A percentile compares a stretch with the other conserved stretches of the same genome.
phyloP scores from a whole-genome alignment of 1,140 invertebrate species.

The Eubasilissa regina region DNA sequence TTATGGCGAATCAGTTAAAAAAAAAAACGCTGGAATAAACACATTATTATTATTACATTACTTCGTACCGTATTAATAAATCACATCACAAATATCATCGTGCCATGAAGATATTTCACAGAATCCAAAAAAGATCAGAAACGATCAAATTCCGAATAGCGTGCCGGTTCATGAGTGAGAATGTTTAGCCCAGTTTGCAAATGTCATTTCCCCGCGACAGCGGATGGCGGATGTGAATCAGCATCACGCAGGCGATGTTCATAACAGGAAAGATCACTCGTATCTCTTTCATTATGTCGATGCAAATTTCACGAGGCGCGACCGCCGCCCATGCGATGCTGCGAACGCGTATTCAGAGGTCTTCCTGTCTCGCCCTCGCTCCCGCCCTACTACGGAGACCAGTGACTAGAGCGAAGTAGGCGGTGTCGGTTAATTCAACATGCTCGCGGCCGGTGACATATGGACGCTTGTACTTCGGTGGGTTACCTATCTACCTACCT shows the following conservation, averaged over 20 bases:
- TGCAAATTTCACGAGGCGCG: slow-evolving; percentile 37
- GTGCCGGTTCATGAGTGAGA: not conserved
- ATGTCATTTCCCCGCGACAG: not conserved
- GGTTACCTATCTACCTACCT: not conserved
- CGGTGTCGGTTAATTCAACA: slow-evolving; percentile 14
- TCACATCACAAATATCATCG: too few relatives aligned
- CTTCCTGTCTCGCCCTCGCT: slow-evolving; percentile 36
- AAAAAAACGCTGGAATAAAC: too few relatives aligned
- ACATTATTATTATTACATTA: too few relatives aligned
- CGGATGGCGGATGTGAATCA: slow-evolving; percentile 37
- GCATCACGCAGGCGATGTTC: slow-evolving; percentile 1
- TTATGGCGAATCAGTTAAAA: too few relatives aligned
- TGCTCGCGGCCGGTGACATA: slow-evolving; percentile 16
- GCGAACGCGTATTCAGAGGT: slow-evolving; percentile 11
- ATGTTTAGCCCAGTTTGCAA: not conserved
- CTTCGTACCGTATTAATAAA: too few relatives aligned
- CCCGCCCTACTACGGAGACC: slow-evolving; percentile 11
- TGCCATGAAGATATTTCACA: too few relatives aligned
- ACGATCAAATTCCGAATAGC: too few relatives aligned
- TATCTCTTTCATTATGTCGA: slow-evolving; percentile 33
- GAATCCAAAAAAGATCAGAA: too few relatives aligned
- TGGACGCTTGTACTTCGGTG: not conserved
- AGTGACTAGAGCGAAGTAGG: slow-evolving; percentile 22
- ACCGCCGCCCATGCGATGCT: slow-evolving; percentile 11
- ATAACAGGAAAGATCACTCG: slow-evolving; percentile 14